phyloP scores from a whole-genome alignment of 1,140 invertebrate species.

The Hycleus cichorii region DNA sequence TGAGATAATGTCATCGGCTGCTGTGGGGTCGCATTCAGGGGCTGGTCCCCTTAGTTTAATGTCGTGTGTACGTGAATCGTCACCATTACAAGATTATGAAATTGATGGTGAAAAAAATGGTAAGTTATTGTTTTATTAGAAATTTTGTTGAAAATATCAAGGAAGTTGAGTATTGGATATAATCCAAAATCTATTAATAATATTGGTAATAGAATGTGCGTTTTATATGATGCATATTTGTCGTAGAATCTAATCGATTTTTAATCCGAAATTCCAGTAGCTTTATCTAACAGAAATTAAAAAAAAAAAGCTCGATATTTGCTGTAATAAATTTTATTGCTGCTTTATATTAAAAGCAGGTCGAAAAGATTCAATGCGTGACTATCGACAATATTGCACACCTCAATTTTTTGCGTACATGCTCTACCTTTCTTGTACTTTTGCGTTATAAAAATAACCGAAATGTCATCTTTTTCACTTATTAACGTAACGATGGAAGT shows the following conservation, averaged over 20 bases:
- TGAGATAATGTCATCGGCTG: constrained; percentile 26
- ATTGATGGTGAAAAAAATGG: constrained; percentile 34
- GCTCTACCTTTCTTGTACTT: too few species aligned
- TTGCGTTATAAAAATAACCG: too few species aligned
- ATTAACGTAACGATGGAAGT: too few species aligned
- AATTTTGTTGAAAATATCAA: not conserved
- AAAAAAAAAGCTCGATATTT: too few species aligned
- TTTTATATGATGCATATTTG: not conserved
- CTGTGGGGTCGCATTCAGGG: constrained; percentile 29
- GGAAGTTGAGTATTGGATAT: not conserved
- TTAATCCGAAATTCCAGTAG: too few species aligned
- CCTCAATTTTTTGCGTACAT: too few species aligned
- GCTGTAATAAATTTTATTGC: too few species aligned
- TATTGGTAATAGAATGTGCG: not conserved
- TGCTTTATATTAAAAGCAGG: too few species aligned
- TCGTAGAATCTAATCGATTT: not conserved
- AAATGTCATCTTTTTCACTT: too few species aligned
- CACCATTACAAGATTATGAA: constrained; percentile 40
- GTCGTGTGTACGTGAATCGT: constrained; percentile 49
- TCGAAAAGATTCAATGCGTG: too few species aligned
- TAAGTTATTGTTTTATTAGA: constrained; percentile 18
- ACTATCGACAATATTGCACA: too few species aligned
- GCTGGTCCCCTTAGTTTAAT: constrained; percentile 41
- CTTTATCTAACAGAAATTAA: too few species aligned
- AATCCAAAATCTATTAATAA: not conserved